Conservation (phyloP, 2,113 vertebrate species). For the Sprattus sprattus region DNA sequence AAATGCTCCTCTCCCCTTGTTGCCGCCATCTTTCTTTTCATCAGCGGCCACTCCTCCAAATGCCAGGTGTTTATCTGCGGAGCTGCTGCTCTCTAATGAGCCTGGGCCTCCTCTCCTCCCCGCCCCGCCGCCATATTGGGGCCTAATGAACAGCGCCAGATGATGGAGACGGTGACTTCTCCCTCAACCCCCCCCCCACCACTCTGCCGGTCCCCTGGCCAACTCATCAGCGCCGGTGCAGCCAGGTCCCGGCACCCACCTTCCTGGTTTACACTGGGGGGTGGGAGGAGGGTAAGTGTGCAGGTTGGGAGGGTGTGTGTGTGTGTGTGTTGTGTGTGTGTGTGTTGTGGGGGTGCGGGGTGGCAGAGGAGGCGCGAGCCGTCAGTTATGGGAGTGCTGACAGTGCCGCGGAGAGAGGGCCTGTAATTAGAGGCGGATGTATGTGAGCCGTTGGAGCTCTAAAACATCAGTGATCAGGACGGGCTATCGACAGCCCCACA, state of each 20-base stretch:
- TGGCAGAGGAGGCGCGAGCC: constrained; percentile 24
- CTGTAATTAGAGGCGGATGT: constrained; percentile 57
- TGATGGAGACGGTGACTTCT: constrained; percentile 27
- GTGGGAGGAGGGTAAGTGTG: neutral
- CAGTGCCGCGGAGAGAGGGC: constrained; percentile 36
- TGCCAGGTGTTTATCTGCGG: neutral
- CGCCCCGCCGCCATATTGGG: constrained; percentile 8
- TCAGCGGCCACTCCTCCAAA: neutral
- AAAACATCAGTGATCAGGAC: constrained; percentile 64
- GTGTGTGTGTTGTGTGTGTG: neutral
- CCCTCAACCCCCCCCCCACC: neutral
- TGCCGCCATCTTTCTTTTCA: constrained; percentile 2
- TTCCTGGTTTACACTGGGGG: constrained; percentile 44
- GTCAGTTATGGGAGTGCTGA: constrained; percentile 43
- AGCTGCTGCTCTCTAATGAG: neutral
- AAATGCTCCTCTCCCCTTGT: neutral
- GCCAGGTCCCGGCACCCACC: constrained; percentile 27
- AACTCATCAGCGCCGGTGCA: constrained; percentile 27
- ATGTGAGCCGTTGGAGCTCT: constrained; percentile 59
- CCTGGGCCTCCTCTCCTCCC: constrained; percentile 7
- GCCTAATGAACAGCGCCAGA: constrained; percentile 20
- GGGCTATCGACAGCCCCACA: constrained; percentile 54
- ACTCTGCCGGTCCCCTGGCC: neutral
- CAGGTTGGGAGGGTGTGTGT: neutral
- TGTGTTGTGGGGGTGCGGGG: neutral